Base-by-base conservation (phyloP, 2,113 vertebrate species). In the Baryphthengus martii region DNA sequence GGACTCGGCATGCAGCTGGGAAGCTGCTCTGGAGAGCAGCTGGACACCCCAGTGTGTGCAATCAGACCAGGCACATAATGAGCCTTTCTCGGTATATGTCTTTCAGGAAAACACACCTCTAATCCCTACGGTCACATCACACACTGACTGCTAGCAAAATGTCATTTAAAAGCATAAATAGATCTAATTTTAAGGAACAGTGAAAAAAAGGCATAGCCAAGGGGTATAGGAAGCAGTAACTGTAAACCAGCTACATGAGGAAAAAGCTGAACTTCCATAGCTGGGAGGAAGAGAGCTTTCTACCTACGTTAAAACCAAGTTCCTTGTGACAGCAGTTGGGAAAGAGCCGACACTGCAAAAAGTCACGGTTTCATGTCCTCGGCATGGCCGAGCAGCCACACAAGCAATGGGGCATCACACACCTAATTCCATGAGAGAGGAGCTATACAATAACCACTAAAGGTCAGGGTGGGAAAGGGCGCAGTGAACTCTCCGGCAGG, bases 391-490 rank as follows among this genome's bases (percentile, higher is more conserved):
- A 90, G n/a, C 7, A 78, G 50, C n/a, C 66, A 70, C 19, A 5
- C 39, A 40, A 75, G n/a, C 2, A 7, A 14, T 0, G 0, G 13
- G 15, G 28, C 3, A 2, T 13, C 68, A 21, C 10, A 49, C 13
- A 29, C 16, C 6, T 59, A 50, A 88, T 45, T 70, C 53, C 45
- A 26, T 0, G 0, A 59, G 33, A 82, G 21, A n/a, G 15, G 21
- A 37, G 21, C 3, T n/a, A 20, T 35, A 33, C 50, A 67, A 63
- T 25, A 86, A 47, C 25, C 52, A 53, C 31, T 82, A 39, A 81
- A 66, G 33, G 39, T 7, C 37, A 63, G 39, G 17, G 13, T 55
- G 35, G 26, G 26, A 84, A 94, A 82, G 13, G 73, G 39, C 17
- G 93, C 9, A 3, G 39, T 50, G 63, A 78, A n/a, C 31, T 56